Percentiles rank a stretch among this genome's conserved stretches.
These are phyloP conservation scores for Spodoptera litura DNA, from an alignment of 1,140 invertebrate species.

Conservation along the genomic window DNA sequence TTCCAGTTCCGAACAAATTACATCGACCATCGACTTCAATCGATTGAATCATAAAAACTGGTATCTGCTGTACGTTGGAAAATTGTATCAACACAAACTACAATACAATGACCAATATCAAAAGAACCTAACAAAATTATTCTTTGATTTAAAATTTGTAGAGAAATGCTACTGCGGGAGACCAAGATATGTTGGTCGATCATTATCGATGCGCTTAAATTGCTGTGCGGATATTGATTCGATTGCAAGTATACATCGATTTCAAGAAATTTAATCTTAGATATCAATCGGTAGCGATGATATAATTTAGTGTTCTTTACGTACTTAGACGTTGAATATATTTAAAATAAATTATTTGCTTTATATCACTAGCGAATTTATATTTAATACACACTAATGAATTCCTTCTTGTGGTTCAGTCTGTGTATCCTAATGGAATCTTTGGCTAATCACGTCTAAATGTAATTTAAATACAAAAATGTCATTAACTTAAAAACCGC, in stretches of 20 bases:
- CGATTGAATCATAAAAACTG: conserved; percentile 44
- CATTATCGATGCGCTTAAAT: conserved; percentile 39
- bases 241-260: conserved; percentile 28
- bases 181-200: conserved; percentile 6
- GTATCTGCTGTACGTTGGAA: conserved; percentile 20
- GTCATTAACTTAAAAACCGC: too few species aligned
- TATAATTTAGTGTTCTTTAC: conserved; percentile 31
- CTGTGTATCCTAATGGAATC: too few species aligned
- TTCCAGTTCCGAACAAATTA: conserved; percentile 27
- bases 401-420: too few species aligned
- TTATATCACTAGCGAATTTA: too few species aligned
- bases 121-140: conserved; percentile 3
- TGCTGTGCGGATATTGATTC: conserved; percentile 40
- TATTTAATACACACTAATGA: too few species aligned
- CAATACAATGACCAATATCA: not conserved
- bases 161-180: not conserved
- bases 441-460: too few species aligned
- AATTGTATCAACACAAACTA: conserved; percentile 35
- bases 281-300: conserved; percentile 27
- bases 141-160: not conserved
- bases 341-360: not conserved
- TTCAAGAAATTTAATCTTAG: conserved; percentile 39
- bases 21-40: too few species aligned
- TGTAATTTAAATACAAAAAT: too few species aligned
- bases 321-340: not conserved